Base-by-base conservation (phyloP, 2,888 invertebrate species). In the Eristalinus sepulchralis region DNA sequence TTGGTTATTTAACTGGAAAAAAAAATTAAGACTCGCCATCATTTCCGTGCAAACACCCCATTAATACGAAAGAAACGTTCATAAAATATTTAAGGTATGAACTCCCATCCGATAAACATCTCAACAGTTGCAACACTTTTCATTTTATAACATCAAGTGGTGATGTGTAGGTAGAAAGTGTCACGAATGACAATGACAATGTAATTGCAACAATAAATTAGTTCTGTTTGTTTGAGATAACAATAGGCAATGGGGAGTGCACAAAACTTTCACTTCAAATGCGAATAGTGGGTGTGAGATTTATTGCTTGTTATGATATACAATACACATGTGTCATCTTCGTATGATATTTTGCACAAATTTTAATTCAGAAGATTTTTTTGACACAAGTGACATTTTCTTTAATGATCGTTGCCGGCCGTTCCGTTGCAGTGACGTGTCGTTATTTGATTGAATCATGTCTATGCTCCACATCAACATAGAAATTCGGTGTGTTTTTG, bases 381-480 rank as follows among this genome's bases (percentile, higher is more conserved):
- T 24, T 57, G 57, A 24, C 57, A 57, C 57, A 24, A 24, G 24
- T 57, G 24, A 24, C 13, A 11, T 24, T 57, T 47, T 47, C 1
- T 17, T 34, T 8, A n/a, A n/a, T 17, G n/a, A n/a, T n/a, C n/a
- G 6, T 17, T n/a, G n/a, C 6, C n/a, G n/a, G 17, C 1, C 8
- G 8, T 47, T 47, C 17, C 47, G 47, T 13, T 31, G 17, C 22
- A 33, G 20, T 67, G 55, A 67, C 55, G 67, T 67, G 53, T 67
- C 55, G 8, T 6, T 17, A 36, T 39, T 27, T 27, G 17, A 59
- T 70, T 59, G 36, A 57, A 36, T 39, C 70, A 59, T 27, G 70
- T 70, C 17, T 27, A 22, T 59, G 59, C 39, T 60, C 71, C 47
- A 71, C 31, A 39, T 60, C 31, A 47, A 71, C 60, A 39, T 27